Percentiles rank a stretch among this genome's conserved stretches.
phyloP scores from a whole-genome alignment of 1,140 invertebrate genomes.

The Drosophila repletoides region DNA sequence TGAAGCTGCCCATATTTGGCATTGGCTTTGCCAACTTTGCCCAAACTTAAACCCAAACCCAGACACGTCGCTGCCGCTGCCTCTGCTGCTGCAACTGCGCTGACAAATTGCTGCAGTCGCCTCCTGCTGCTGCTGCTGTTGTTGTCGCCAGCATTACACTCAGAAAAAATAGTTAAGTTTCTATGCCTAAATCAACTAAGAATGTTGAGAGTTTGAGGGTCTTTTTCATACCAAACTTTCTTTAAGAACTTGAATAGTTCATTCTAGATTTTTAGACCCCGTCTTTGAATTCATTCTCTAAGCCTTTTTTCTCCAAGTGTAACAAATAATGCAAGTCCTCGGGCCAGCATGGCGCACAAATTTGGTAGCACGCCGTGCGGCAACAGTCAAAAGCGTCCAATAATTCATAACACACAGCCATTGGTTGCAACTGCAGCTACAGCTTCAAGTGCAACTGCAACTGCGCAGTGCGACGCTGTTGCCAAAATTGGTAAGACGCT shows the following conservation, averaged over 20 bases:
- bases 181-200: too few relatives aligned
- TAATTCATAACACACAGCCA: conserved; percentile 69
- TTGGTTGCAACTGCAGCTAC: background rate
- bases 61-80: conserved; percentile 72
- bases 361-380: conserved; percentile 74
- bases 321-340: conserved; percentile 55
- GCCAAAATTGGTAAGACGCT: conserved; percentile 71
- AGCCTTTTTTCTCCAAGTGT: too few relatives aligned
- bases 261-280: too few relatives aligned
- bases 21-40: conserved; percentile 71
- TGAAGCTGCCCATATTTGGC: conserved; percentile 64
- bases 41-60: conserved; percentile 63
- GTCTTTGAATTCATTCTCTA: too few relatives aligned
- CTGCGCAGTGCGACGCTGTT: conserved; percentile 51
- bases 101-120: conserved; percentile 69
- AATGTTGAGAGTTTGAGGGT: too few relatives aligned
- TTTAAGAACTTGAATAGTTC: too few relatives aligned
- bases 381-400: conserved; percentile 79
- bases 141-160: conserved; percentile 67
- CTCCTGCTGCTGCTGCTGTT: conserved; percentile 37
- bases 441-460: conserved; percentile 6
- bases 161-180: too few relatives aligned
- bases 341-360: conserved; percentile 71
- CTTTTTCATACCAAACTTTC: too few relatives aligned
- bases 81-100: too few relatives aligned